These are phyloP conservation scores for Pristiophorus japonicus DNA, from an alignment of 2,113 vertebrate species.

Conservation along the genomic window DNA sequence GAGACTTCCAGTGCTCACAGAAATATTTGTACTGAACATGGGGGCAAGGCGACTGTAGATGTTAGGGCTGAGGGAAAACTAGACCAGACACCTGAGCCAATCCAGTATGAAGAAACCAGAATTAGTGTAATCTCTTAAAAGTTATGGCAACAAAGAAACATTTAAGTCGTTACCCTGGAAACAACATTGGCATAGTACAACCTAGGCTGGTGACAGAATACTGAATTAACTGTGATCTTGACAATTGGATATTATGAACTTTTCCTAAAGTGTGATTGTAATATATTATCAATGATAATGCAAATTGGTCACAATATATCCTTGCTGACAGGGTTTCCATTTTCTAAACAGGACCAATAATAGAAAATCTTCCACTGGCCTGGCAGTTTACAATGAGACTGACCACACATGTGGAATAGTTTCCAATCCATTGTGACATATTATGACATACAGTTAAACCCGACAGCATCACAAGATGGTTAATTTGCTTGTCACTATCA, in stretches of 20 bases:
- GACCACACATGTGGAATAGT: conserved; percentile 34
- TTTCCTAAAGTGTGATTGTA: neutral
- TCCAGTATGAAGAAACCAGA: neutral
- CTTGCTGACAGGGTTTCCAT: neutral
- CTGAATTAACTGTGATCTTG: neutral
- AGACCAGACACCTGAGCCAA: neutral
- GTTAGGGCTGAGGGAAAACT: neutral
- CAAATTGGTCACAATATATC: conserved; percentile 8
- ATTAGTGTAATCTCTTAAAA: neutral
- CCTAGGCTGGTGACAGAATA: neutral
- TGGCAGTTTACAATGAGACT: neutral
- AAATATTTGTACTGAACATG: neutral
- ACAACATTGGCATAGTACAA: neutral
- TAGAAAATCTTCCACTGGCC: neutral
- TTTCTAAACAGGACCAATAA: neutral
- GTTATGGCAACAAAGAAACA: neutral
- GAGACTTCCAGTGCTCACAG: neutral
- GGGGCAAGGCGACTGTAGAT: neutral
- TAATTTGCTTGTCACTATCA: conserved; percentile 37
- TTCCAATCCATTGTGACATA: conserved; percentile 36
- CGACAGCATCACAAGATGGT: conserved; percentile 26
- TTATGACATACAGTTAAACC: conserved; percentile 29
- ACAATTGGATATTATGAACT: neutral
- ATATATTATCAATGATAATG: neutral
- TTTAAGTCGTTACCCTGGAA: neutral